Conservation (phyloP, 2,113 vertebrate genomes). For the Cisticola juncidis region DNA sequence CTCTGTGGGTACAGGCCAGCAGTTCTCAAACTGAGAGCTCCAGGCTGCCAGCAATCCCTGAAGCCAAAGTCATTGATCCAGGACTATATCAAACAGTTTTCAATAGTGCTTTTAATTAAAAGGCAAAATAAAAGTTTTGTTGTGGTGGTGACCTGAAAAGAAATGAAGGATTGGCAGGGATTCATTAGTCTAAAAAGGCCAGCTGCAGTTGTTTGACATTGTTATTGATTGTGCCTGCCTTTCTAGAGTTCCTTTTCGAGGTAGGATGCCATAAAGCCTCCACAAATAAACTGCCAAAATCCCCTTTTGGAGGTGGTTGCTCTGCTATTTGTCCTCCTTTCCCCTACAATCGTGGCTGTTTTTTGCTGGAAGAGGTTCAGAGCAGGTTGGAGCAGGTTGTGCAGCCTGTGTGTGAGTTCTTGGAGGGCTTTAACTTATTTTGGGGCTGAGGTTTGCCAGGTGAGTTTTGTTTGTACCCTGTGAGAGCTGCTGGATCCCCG, state of each 20-base stretch:
- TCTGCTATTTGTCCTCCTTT: background rate
- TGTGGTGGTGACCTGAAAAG: slow-evolving; percentile 25
- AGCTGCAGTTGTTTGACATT: background rate
- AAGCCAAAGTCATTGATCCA: background rate
- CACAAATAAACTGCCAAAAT: background rate
- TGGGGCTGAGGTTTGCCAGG: background rate
- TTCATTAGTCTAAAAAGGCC: background rate
- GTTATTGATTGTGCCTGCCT: background rate
- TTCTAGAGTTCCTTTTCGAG: background rate
- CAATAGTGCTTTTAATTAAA: slow-evolving; percentile 43
- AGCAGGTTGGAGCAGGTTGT: background rate
- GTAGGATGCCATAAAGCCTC: background rate
- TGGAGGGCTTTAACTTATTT: background rate
- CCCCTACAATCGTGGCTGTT: background rate
- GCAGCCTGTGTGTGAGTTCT: background rate
- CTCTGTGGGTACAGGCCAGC: background rate
- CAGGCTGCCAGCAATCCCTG: background rate
- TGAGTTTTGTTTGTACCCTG: background rate
- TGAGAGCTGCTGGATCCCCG: background rate
- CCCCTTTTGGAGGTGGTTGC: background rate
- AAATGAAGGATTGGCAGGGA: slow-evolving; percentile 3
- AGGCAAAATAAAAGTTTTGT: background rate
- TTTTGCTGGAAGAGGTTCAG: background rate
- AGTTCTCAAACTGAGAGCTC: background rate
- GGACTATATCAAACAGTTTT: background rate